Base-by-base conservation (phyloP, 2,113 vertebrate genomes). In the Synodontis membranacea region DNA sequence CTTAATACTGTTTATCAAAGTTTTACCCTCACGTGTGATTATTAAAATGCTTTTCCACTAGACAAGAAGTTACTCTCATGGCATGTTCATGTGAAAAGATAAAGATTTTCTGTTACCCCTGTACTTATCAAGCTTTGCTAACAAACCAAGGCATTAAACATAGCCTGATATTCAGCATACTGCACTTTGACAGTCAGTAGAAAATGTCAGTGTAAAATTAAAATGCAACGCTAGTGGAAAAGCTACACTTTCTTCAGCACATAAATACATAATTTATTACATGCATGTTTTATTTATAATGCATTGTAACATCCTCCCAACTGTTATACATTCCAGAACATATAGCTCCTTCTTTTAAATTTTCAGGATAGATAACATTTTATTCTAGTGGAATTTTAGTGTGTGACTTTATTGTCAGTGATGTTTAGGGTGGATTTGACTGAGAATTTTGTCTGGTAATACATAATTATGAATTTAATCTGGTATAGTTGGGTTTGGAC, bases 271-370 rank as follows among this genome's bases (percentile, higher is more conserved):
- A 7, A 17, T 23, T 3, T 31, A 50, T 50, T 46, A 50, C 74
- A 31, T 50, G 74, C 74, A 76, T 76, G 74, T 76, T 50, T 76
- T 31, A 31, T 50, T 19, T 76, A 28, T 50, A 50, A 50, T 19
- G 72, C 25, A 46, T 46, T 28, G 15, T 75, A 12, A 46, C 74
- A 48, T 76, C 74, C 74, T 76, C 74, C 74, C 74, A 46, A 75
- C 72, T 28, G 42, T 42, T 75, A 11, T 28, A 46, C 72, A 19
- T 28, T 50, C 44, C 46, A 50, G 28, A 50, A 9, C 42, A 46
- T n/a, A 15, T 2, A 14, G 25, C 42, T 44, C 10, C 5, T 44
- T 10, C 37, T 23, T 21, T 39, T 70, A 11, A 42, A 25, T 25
- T 19, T 25, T 44, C 12, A 2, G 25, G 44, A n/a, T 17, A 8